Conservation (phyloP, 2,888 invertebrate genomes). For the Arrhopalites spinosus region DNA sequence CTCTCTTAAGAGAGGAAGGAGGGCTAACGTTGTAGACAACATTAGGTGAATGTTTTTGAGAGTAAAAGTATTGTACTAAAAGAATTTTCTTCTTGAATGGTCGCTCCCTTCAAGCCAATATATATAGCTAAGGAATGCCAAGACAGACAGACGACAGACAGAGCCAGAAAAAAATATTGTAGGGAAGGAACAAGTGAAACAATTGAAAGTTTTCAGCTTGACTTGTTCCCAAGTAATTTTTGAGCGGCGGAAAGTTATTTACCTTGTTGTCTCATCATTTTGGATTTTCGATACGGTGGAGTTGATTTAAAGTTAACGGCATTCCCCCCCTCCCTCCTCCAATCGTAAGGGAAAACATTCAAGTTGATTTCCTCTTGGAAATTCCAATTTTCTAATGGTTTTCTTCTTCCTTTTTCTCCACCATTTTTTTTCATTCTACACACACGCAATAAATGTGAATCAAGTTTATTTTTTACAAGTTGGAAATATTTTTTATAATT, state of each 20-base stretch:
- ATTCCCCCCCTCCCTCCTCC: background rate
- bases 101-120: background rate
- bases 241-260: slow-evolving; percentile 24
- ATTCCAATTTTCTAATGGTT: slow-evolving; percentile 1
- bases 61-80: background rate
- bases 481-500: too few relatives aligned
- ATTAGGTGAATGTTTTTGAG: too few relatives aligned
- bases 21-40: too few relatives aligned
- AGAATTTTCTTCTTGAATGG: slow-evolving; percentile 6
- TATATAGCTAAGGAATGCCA: slow-evolving; percentile 22
- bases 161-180: background rate
- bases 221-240: slow-evolving; percentile 7
- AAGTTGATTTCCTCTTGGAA: background rate
- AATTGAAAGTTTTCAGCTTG: background rate
- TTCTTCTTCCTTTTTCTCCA: background rate
- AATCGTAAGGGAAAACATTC: background rate
- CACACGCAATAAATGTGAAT: too few relatives aligned
- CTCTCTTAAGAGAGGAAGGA: too few relatives aligned
- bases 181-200: background rate
- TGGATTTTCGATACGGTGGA: slow-evolving; percentile 9
- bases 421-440: background rate
- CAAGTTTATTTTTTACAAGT: too few relatives aligned
- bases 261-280: slow-evolving; percentile 19
- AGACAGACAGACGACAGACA: slow-evolving; percentile 9
- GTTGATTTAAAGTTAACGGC: slow-evolving; percentile 10